Evolutionary conservation across 2,888 invertebrate species (phyloP).

Genomic region (Quadroppia sp.): DNA sequence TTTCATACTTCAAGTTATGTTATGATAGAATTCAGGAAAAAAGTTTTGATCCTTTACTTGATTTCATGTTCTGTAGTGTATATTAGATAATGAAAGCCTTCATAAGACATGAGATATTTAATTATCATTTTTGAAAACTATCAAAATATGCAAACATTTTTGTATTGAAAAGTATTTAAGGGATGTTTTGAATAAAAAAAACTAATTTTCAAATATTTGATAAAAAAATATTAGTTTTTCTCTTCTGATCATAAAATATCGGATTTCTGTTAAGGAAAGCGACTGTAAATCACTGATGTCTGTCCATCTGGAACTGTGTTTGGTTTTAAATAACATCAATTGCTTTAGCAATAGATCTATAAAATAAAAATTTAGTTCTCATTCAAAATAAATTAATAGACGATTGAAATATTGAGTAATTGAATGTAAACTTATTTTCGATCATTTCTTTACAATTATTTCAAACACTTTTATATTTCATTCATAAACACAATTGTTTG

Average conservation of each 20-base stretch:
- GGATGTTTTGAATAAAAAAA: background rate
- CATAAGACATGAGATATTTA: slow-evolving; percentile 24
- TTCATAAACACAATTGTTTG: no score
- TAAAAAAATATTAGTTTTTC: slow-evolving; percentile 23
- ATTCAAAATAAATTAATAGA: background rate
- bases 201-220: slow-evolving; percentile 1
- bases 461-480: no score
- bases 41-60: slow-evolving; percentile 24
- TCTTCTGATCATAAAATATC: slow-evolving; percentile 26
- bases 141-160: background rate
- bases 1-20: background rate
- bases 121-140: slow-evolving; percentile 28
- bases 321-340: slow-evolving; percentile 27
- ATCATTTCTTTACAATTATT: background rate
- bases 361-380: background rate
- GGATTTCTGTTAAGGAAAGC: slow-evolving; percentile 29
- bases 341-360: background rate
- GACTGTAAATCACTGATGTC: slow-evolving; percentile 25
- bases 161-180: background rate
- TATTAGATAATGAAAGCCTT: slow-evolving; percentile 9
- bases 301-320: slow-evolving; percentile 23
- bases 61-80: background rate
- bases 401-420: background rate
- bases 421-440: no score
- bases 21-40: slow-evolving; percentile 29